Evolutionary conservation across 1,140 invertebrate species (phyloP).

Genomic region (Drosophila rhopaloa): DNA sequence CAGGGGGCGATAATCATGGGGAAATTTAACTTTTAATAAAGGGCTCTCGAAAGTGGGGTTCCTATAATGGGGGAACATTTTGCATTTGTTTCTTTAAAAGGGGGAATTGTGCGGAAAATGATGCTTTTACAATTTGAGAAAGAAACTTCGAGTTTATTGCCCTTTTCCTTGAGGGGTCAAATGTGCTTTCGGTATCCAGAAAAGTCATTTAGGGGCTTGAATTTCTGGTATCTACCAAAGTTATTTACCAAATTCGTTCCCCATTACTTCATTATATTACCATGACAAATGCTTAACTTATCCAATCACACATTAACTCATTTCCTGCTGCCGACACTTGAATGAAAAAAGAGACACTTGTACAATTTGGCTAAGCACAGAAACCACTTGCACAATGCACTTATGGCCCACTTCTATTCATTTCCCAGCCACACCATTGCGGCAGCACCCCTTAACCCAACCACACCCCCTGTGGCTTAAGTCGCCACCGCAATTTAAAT

Average conservation of each 20-base stretch:
- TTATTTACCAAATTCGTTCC: too few relatives aligned
- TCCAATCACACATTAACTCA: constrained; percentile 17
- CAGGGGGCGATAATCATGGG: constrained; percentile 16
- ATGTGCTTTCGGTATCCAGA: not conserved
- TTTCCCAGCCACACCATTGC: constrained; percentile 16
- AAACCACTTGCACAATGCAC: constrained; percentile 43
- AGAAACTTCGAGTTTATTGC: not conserved
- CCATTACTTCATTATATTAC: not conserved
- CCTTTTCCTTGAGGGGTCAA: not conserved
- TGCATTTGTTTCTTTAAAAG: not conserved
- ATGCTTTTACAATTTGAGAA: not conserved
- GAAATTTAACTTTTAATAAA: constrained; percentile 6
- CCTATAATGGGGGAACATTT: not conserved
- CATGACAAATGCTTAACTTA: constrained; percentile 1
- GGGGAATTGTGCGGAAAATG: not conserved
- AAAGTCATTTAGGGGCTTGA: too few relatives aligned
- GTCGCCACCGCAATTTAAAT: constrained; percentile 57
- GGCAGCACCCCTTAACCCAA: not conserved
- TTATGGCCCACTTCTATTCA: constrained; percentile 11
- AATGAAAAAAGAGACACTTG: constrained; percentile 19
- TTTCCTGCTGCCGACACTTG: constrained; percentile 8
- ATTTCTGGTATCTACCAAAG: too few relatives aligned
- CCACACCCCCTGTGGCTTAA: constrained; percentile 12
- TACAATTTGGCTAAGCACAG: constrained; percentile 42
- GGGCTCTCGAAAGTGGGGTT: constrained; percentile 6